A percentile compares a stretch with the other conserved stretches of the same genome.
These are phyloP conservation scores for Timema cristinae DNA, from an alignment of 2,888 invertebrate genomes.

Conservation along the genomic window DNA sequence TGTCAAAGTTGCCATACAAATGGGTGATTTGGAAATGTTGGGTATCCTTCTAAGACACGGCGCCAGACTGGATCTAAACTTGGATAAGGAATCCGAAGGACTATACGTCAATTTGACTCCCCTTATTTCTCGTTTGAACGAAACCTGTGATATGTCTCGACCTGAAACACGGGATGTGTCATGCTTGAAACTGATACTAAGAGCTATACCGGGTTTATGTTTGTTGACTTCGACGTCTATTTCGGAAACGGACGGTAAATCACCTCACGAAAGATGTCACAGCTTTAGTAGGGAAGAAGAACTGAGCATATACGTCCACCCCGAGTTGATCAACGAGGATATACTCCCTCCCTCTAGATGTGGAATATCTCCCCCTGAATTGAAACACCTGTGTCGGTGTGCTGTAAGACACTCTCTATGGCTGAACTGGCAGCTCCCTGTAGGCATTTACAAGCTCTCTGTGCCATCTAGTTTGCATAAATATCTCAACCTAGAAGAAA, in stretches of 20 bases:
- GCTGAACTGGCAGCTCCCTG: constrained; percentile 67
- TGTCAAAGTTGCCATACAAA: constrained; percentile 59
- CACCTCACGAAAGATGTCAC: background rate
- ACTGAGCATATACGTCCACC: constrained; percentile 4
- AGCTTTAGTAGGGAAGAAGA: background rate
- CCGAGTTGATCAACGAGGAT: background rate
- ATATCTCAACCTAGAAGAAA: constrained; percentile 70
- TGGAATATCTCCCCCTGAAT: constrained; percentile 60
- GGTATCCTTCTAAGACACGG: constrained; percentile 69
- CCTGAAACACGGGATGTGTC: constrained; percentile 32
- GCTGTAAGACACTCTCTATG: constrained; percentile 61
- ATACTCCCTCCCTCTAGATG: constrained; percentile 47
- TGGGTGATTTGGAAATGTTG: constrained; percentile 70
- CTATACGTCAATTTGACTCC: constrained; percentile 39
- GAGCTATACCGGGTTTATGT: constrained; percentile 58
- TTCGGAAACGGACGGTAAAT: background rate
- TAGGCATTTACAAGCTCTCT: constrained; percentile 61
- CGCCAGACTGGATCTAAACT: constrained; percentile 40
- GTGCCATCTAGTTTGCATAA: constrained; percentile 62
- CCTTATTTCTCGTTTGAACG: background rate
- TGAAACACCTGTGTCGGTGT: constrained; percentile 74
- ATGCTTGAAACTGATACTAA: constrained; percentile 63
- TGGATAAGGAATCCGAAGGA: constrained; percentile 41
- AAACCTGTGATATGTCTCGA: background rate
- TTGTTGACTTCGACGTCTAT: constrained; percentile 45